Evolutionary conservation across 2,888 invertebrate species (phyloP).

Genomic region (Barypeithes pellucidus): DNA sequence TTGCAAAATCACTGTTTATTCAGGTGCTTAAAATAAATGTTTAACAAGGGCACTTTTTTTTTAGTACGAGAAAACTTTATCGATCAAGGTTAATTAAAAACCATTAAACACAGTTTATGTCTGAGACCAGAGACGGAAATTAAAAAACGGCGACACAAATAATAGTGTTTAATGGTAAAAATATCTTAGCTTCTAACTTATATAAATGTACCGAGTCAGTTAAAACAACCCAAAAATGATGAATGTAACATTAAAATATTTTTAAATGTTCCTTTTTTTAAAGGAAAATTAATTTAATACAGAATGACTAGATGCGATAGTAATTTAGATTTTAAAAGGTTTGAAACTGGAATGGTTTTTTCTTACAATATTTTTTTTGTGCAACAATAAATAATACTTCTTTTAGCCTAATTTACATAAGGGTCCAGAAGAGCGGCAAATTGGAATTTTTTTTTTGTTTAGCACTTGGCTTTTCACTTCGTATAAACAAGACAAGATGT

Average conservation of each 20-base stretch:
- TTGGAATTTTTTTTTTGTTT: slow-evolving; percentile 12
- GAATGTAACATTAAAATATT: not conserved
- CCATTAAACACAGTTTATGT: too few species aligned
- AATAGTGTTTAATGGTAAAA: too few species aligned
- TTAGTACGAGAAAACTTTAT: too few species aligned
- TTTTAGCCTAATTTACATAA: slow-evolving; percentile 21
- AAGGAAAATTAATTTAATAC: not conserved
- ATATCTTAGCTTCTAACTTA: too few species aligned
- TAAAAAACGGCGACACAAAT: too few species aligned
- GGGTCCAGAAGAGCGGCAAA: slow-evolving; percentile 21
- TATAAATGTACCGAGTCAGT: too few species aligned
- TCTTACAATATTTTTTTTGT: slow-evolving; percentile 20
- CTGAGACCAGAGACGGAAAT: too few species aligned
- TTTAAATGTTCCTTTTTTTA: not conserved
- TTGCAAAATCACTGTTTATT: too few species aligned
- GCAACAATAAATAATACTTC: slow-evolving; percentile 31
- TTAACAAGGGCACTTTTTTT: too few species aligned
- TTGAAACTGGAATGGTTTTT: slow-evolving; percentile 28
- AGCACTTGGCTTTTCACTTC: slow-evolving; percentile 3
- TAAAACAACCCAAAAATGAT: not conserved
- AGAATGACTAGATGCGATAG: slow-evolving; percentile 27
- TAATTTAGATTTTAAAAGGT: slow-evolving; percentile 3
- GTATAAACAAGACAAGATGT: slow-evolving; percentile 12
- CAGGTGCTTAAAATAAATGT: too few species aligned
- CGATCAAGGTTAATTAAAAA: too few species aligned